These are phyloP conservation scores for Xenopus laevis DNA, from an alignment of 2,113 vertebrate species.

Conservation along the genomic window DNA sequence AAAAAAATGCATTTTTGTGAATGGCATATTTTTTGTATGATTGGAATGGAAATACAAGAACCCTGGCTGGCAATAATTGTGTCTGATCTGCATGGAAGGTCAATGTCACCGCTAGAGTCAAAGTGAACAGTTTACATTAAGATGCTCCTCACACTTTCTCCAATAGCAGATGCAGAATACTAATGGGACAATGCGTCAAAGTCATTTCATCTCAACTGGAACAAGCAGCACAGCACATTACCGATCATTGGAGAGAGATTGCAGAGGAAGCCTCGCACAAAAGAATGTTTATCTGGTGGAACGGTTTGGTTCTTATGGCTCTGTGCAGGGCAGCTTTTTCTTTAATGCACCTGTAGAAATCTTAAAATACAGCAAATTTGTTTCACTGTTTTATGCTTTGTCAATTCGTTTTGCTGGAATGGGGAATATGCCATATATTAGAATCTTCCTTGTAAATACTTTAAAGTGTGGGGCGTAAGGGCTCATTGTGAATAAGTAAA, in stretches of 20 bases:
- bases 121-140: constrained; percentile 17
- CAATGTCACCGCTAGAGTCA: neutral
- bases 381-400: no score
- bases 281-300: no score
- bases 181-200: constrained; percentile 26
- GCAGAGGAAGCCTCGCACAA: neutral
- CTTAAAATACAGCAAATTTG: no score
- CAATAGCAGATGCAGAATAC: constrained; percentile 16
- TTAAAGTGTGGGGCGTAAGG: no score
- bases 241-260: neutral
- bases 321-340: no score
- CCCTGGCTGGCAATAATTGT: neutral
- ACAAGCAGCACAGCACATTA: neutral
- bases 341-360: no score
- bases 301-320: no score
- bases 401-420: no score
- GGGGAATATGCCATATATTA: no score
- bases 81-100: constrained; percentile 11
- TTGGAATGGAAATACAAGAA: constrained; percentile 4
- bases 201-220: constrained; percentile 23
- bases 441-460: no score
- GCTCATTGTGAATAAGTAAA: no score
- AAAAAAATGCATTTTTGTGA: constrained; percentile 1
- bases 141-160: constrained; percentile 7
- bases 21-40: neutral